phyloP scores from a whole-genome alignment of 2,113 vertebrate genomes.

The Canis aureus region DNA sequence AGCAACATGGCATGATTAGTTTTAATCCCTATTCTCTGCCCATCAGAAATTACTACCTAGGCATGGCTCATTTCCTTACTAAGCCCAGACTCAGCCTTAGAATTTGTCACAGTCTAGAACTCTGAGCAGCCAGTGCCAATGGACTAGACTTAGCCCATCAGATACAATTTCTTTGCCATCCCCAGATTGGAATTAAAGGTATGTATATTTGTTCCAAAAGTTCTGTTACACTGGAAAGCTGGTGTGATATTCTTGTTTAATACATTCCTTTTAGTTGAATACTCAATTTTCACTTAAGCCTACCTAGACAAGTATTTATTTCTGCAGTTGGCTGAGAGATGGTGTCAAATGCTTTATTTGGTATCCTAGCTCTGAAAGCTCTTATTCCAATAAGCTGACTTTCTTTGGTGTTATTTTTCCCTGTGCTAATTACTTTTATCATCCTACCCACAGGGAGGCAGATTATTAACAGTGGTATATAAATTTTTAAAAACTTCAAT shows the following conservation, averaged over 20 bases:
- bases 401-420: background rate
- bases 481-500: conserved; percentile 26
- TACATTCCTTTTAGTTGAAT: background rate
- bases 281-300: background rate
- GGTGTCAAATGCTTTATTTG: background rate
- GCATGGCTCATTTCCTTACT: background rate
- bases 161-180: background rate
- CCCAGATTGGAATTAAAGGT: background rate
- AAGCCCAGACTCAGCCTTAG: background rate
- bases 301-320: conserved; percentile 33
- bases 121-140: background rate
- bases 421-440: conserved; percentile 1
- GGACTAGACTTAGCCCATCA: background rate
- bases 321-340: conserved; percentile 9
- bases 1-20: background rate
- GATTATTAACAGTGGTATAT: conserved; percentile 23
- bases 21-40: background rate
- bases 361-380: background rate
- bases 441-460: conserved; percentile 38
- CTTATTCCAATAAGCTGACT: conserved; percentile 11
- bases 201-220: background rate
- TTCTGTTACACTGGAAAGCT: conserved; percentile 8
- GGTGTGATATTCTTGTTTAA: background rate
- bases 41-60: background rate
- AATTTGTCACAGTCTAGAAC: background rate